These are phyloP conservation scores for Odontocolon sp. DNA, from an alignment of 2,888 invertebrate species.

Conservation along the genomic window DNA sequence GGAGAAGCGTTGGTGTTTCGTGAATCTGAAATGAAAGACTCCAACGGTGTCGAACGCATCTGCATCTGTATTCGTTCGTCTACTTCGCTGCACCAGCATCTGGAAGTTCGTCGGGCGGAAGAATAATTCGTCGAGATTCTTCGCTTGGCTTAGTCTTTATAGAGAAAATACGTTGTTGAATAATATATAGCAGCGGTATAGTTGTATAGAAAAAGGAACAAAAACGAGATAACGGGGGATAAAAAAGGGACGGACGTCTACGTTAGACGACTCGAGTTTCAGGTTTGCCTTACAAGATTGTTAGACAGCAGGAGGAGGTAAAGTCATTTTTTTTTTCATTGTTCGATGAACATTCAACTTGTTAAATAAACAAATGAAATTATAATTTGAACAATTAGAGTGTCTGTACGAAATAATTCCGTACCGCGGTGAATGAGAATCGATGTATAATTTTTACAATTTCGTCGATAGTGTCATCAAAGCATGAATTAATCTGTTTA, in stretches of 20 bases:
- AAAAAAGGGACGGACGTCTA: not conserved
- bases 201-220: constrained; percentile 6
- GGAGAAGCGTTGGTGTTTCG: constrained; percentile 39
- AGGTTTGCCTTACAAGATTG: constrained; percentile 20
- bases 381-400: too few relatives aligned
- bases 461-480: too few relatives aligned
- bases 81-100: constrained; percentile 18
- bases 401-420: too few relatives aligned
- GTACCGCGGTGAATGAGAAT: not conserved
- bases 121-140: constrained; percentile 61
- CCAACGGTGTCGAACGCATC: constrained; percentile 34
- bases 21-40: constrained; percentile 47
- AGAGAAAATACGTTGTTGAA: constrained; percentile 44
- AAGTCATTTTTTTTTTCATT: constrained; percentile 14
- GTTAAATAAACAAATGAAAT: constrained; percentile 27
- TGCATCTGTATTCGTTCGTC: not conserved
- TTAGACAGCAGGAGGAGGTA: constrained; percentile 22
- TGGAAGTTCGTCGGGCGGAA: constrained; percentile 41
- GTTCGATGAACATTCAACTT: constrained; percentile 18
- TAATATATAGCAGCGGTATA: not conserved
- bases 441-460: not conserved
- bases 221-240: not conserved
- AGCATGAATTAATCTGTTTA: too few relatives aligned
- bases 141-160: constrained; percentile 41
- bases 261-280: not conserved